Evolutionary conservation across 2,888 invertebrate genomes (phyloP), one percentile per base, ranked within the genome.

Genomic region (Panzeria rudis): DNA sequence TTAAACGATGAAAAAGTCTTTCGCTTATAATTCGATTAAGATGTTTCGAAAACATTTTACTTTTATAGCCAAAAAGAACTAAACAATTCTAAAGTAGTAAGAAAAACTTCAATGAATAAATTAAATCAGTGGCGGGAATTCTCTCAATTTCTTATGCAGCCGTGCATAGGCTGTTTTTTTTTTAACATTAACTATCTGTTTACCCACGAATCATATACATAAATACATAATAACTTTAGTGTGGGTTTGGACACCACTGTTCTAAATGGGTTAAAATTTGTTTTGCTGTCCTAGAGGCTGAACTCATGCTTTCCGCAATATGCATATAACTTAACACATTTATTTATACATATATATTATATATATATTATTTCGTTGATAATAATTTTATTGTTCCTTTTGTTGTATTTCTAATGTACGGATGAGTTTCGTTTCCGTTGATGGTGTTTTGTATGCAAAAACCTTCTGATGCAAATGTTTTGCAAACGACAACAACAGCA

Each of bases 391-490:
- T 71, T 82, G 38, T 64, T 38, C 20, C 20, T 15, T 64, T 71
- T 71, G 35, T 50, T 71, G 47, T 50, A 54, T 81, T 81, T 78
- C 56, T 73, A 84, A 84, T 81, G 54, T 77, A 77, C 73, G 68
- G 54, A 59, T 81, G 81, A 81, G 73, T 81, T 84, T 78, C 38
- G 62, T 71, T 81, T 81, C 84, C 81, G 84, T 77, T 84, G 75
- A 56, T 44, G 32, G 9, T 78, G 56, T 64, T 77, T 83, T 79
- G 72, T 69, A 85, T 86, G 81, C 72, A 83, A 84, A 47, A 79
- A 77, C 32, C 56, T 72, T 59, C 72, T 23, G 52, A 71, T 69
- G 75, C 73, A 79, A 76, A 78, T 61, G 47, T 59, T 72, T 72
- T 61, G 23, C 72, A n/a, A 66, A 52, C 38, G 54, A 62, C 68